Conservation (phyloP, 2,113 vertebrate genomes). For the Salvator merianae region DNA sequence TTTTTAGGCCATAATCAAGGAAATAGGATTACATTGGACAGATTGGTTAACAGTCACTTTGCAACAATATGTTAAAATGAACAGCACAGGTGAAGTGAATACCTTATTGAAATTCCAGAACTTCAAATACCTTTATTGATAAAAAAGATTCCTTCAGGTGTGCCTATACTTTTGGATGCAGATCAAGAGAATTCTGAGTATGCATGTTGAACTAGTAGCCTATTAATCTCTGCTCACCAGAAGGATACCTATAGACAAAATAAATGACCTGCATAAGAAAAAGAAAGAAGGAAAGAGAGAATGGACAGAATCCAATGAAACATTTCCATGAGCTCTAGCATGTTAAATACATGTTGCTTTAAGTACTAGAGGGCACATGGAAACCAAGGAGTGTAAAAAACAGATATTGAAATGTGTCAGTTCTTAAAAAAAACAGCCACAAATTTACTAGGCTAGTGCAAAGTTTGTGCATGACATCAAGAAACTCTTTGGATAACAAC, state of each 20-base stretch:
- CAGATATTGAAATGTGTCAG: background rate
- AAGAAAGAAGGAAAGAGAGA: background rate
- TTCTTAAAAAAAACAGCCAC: background rate
- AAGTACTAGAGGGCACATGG: background rate
- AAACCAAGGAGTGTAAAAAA: background rate
- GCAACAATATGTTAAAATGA: conserved; percentile 24
- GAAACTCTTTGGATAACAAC: background rate
- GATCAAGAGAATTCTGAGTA: background rate
- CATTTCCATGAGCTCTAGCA: background rate
- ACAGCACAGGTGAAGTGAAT: background rate
- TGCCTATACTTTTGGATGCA: background rate
- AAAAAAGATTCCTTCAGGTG: background rate
- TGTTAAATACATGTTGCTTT: background rate
- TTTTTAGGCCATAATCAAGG: conserved; percentile 18
- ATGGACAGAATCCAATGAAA: background rate
- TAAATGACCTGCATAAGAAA: background rate
- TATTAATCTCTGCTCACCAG: background rate
- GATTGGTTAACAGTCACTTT: conserved; percentile 20
- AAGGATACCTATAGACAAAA: background rate
- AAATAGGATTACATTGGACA: conserved; percentile 10
- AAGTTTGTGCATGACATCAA: background rate
- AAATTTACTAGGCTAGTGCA: background rate
- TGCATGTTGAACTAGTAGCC: background rate
- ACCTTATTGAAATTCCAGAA: background rate
- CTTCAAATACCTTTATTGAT: too few species aligned